A percentile compares a stretch with the other conserved stretches of the same genome.
These are phyloP conservation scores for Pygmarrhopalites habei DNA, from an alignment of 1,140 invertebrate species.

Conservation along the genomic window DNA sequence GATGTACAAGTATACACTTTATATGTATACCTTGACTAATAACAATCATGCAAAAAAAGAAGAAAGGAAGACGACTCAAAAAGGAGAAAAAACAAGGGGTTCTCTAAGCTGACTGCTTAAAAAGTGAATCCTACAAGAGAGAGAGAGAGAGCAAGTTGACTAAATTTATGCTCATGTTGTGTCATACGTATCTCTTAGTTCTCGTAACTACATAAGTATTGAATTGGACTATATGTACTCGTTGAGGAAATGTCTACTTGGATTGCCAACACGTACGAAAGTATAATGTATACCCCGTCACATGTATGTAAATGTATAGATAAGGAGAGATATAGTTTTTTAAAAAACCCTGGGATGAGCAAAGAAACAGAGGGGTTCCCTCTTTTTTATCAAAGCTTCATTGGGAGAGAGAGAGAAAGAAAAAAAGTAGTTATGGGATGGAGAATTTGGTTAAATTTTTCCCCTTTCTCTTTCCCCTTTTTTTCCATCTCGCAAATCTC, in stretches of 20 bases:
- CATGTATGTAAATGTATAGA: too few relatives aligned
- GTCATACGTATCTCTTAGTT: too few relatives aligned
- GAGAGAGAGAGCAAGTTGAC: conserved; percentile 21
- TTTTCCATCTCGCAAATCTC: conserved; percentile 20
- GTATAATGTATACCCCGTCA: too few relatives aligned
- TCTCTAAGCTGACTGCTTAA: conserved; percentile 2
- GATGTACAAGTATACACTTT: too few relatives aligned
- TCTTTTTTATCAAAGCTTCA: conserved; percentile 22
- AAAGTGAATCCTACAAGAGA: conserved; percentile 4
- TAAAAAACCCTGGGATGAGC: neutral
- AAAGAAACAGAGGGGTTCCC: neutral
- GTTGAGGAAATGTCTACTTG: too few relatives aligned
- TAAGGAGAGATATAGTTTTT: too few relatives aligned
- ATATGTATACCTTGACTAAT: conserved; percentile 3
- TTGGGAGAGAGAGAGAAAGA: conserved; percentile 13
- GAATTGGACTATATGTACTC: too few relatives aligned
- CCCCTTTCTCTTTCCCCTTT: conserved; percentile 16
- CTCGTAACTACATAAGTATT: too few relatives aligned
- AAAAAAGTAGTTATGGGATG: conserved; percentile 15
- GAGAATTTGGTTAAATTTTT: conserved; percentile 30
- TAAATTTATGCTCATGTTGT: conserved; percentile 24
- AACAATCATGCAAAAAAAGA: neutral
- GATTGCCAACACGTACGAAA: too few relatives aligned
- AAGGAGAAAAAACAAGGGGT: conserved; percentile 11
- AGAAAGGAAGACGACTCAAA: too few relatives aligned